Conservation (phyloP, 2,113 vertebrate species). For the Malurus alboscapulatus region DNA sequence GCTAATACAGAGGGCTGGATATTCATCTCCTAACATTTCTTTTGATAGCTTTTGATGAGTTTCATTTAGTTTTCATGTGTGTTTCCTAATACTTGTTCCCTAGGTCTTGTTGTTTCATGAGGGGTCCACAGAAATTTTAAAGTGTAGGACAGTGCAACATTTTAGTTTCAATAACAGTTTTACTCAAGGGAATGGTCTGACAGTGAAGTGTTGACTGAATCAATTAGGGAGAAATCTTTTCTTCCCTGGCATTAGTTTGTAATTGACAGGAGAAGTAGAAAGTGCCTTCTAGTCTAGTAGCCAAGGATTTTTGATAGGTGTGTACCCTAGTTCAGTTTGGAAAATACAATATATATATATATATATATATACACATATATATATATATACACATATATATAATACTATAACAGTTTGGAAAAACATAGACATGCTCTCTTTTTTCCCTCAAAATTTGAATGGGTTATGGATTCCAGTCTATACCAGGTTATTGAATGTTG, state of each 20-base stretch:
- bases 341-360: neutral
- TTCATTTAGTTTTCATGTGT: constrained; percentile 10
- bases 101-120: constrained; percentile 7
- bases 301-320: neutral
- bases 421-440: neutral
- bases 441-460: neutral
- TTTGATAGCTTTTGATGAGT: neutral
- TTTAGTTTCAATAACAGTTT: neutral
- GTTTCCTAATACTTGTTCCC: constrained; percentile 3
- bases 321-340: neutral
- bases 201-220: neutral
- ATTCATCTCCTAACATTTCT: neutral
- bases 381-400: too few species aligned
- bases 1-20: neutral
- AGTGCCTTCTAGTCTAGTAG: neutral
- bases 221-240: neutral
- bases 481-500: neutral
- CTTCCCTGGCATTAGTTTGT: neutral
- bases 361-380: too few species aligned
- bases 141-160: neutral
- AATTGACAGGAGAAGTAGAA: neutral
- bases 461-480: neutral
- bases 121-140: neutral
- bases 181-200: neutral
- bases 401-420: too few species aligned